Evolutionary conservation across 1,140 invertebrate genomes (phyloP), one percentile per base, ranked within the genome.

Genomic region (Drosophila triauraria): DNA sequence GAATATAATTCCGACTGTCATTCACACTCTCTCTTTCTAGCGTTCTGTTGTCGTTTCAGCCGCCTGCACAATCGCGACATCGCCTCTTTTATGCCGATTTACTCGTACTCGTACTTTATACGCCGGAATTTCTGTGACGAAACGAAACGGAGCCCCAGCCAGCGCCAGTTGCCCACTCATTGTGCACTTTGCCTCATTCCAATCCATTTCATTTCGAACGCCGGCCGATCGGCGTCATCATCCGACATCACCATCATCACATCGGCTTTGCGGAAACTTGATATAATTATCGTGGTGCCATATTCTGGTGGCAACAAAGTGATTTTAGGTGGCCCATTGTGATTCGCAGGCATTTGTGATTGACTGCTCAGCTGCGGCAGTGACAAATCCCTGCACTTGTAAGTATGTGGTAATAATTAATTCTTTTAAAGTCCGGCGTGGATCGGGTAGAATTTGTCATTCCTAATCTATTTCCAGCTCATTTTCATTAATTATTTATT

Each of bases 61-160:
- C 53, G 64, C 76, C 71, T 69, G 69, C 75, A 80, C 64, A 83
- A 80, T 87, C 83, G 67, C 63, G 56, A 50, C 51, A 44, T 38
- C 44, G 42, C 17, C 58, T 46, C 30, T 60, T n/a, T 20, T 25
- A 70, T 46, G 44, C 51, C 68, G 32, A 59, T 46, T 65, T 44
- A 80, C 53, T 56, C 53, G 13, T 25, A 56, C 30, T 51, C 48
- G n/a, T 12, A 35, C 53, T 57, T 56, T 74, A 81, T 84, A 80
- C 85, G 85, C 46, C 80, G 85, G 84, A 88, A 88, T 88, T 88
- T 88, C 85, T 81, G 78, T 88, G 84, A 90, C 84, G 84, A 88
- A 90, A 90, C 84, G 84, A 88, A 90, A 88, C 78, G 56, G 56
- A 79, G 64, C 47, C 48, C 23, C 63, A 51, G 7, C 32, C 30